These are phyloP conservation scores for Pygoscelis antarcticus DNA, from an alignment of 2,113 vertebrate species.

Conservation along the genomic window DNA sequence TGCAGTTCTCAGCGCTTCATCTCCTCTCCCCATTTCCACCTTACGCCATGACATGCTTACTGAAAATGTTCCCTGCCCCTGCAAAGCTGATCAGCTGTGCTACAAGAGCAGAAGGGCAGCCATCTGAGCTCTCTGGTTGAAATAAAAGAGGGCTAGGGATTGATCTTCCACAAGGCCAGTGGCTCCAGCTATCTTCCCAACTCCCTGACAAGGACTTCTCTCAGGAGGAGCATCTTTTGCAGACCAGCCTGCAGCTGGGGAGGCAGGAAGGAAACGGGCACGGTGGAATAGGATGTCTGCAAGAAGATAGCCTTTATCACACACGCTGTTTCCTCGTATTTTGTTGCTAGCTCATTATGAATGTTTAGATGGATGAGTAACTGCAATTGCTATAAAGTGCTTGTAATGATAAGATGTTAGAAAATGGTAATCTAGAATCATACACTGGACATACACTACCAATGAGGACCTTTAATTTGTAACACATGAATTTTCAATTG, in stretches of 20 bases:
- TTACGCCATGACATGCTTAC: accelerated
- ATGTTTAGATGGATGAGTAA: neutral
- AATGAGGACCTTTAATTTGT: neutral
- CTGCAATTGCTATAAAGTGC: neutral
- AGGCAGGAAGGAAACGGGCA: neutral
- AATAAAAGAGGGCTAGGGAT: neutral
- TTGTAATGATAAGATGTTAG: neutral
- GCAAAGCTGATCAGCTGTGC: neutral
- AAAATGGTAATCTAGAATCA: neutral
- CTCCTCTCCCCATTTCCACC: neutral
- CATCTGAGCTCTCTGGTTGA: neutral
- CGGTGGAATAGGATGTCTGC: accelerated
- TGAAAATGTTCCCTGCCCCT: neutral
- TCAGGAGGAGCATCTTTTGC: accelerated
- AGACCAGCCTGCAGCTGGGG: neutral
- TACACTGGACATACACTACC: neutral
- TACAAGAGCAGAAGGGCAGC: neutral
- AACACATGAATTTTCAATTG: neutral
- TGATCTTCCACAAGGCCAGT: neutral
- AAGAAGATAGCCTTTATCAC: neutral
- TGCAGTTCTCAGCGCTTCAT: neutral
- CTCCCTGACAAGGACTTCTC: neutral
- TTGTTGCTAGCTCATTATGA: neutral
- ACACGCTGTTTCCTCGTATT: accelerated
- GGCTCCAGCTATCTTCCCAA: neutral